Base-by-base conservation (phyloP, 35 echinoderm and acorn worm species). In the Lytechinus variegatus region DNA sequence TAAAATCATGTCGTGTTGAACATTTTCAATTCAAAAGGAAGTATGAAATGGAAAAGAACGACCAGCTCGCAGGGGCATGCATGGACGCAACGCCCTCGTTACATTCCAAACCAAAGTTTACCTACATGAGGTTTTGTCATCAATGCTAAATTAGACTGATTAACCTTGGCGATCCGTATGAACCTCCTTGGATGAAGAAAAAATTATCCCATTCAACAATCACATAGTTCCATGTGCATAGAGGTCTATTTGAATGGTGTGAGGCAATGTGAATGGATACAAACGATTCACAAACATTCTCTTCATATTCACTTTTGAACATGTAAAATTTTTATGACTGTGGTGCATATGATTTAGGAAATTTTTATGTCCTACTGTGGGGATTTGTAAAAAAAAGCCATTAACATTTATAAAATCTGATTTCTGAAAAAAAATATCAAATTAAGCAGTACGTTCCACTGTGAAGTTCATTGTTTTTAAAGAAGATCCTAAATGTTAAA, bases 121-220 rank as follows among this genome's bases (percentile, higher is more conserved):
- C 66, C 66, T 79, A 79, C 66, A 79, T 79, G 66, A 16, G 66
- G 66, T 79, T 79, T 79, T 79, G 66, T 79, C 66, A 79, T 79
- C 66, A 79, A 19, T 79, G 66, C 14, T 79, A 79, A 79, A 79
- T 79, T 79, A 79, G 66, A 79, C 19, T 24, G 66, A 79, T 79
- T 79, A 79, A 79, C 66, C 66, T 24, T 24, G 21, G 66, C n/a
- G 14, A 79, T 79, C 66, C 66, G 19, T 79, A 79, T 8, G 16
- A 16, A 79, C 66, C 66, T 79, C 66, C 66, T 79, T 79, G 19
- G 33, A 44, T 6, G 56, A 79, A 19, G n/a, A 71, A 71, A 79
- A 24, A n/a, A 7, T 19, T 24, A 16, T 79, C 19, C 66, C 14
- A 16, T 19, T 79, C 66, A 24, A 7, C 16, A 79, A 79, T 79